These are phyloP conservation scores for Sporophila hypoxantha DNA, from an alignment of 2,113 vertebrate species.

Conservation along the genomic window DNA sequence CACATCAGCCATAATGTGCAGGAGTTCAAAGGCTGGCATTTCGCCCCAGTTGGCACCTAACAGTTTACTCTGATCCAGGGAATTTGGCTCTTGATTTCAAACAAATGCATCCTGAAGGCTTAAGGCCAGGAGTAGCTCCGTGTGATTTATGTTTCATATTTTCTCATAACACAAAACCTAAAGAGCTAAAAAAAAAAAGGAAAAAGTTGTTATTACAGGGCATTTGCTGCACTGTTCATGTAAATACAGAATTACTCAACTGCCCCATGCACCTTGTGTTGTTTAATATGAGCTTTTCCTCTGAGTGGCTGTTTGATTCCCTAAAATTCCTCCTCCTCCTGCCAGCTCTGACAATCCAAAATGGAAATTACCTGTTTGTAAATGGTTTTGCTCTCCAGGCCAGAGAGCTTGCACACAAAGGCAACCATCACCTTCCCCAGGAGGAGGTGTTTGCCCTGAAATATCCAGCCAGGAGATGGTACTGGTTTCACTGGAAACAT, in stretches of 20 bases:
- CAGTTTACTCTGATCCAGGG: slow-evolving; percentile 64
- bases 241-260: slow-evolving; percentile 44
- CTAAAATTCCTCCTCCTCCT: neutral
- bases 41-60: slow-evolving; percentile 68
- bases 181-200: slow-evolving; percentile 33
- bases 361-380: neutral
- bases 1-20: slow-evolving; percentile 56
- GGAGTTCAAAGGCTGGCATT: slow-evolving; percentile 69
- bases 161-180: slow-evolving; percentile 73
- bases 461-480: neutral
- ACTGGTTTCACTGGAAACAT: neutral
- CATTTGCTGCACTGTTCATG: slow-evolving; percentile 21
- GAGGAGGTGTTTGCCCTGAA: neutral
- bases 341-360: neutral
- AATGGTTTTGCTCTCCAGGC: neutral
- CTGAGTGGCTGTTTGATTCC: neutral
- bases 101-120: slow-evolving; percentile 77
- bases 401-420: neutral
- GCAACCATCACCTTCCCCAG: neutral
- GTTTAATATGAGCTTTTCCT: neutral
- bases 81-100: slow-evolving; percentile 77
- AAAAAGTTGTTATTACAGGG: slow-evolving; percentile 51
- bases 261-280: slow-evolving; percentile 5
- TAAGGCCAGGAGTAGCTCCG: slow-evolving; percentile 65
- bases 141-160: slow-evolving; percentile 73